A percentile compares a stretch with the other conserved stretches of the same genome.
These are phyloP conservation scores for Trigoniulus corallinus DNA, from an alignment of 1,140 invertebrate genomes.

Conservation along the genomic window DNA sequence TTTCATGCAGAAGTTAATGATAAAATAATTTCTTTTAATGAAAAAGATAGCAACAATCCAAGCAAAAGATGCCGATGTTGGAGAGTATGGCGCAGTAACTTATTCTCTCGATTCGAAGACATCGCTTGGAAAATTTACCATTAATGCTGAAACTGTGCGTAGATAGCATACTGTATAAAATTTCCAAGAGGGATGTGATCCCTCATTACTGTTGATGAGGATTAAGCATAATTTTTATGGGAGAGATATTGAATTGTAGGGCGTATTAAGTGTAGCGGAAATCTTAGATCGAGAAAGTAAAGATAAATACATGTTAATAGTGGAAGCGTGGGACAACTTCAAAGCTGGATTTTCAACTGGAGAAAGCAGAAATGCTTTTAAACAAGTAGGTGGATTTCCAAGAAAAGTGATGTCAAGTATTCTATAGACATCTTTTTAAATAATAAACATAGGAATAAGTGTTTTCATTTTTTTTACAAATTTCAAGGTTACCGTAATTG, in stretches of 20 bases:
- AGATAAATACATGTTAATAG: constrained; percentile 55
- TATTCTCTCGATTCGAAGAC: constrained; percentile 71
- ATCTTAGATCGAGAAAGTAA: constrained; percentile 64
- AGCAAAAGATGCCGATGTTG: constrained; percentile 66
- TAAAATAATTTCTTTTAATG: constrained; percentile 2
- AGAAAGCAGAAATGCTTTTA: constrained; percentile 79
- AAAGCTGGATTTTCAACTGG: constrained; percentile 76
- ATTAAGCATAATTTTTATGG: neutral
- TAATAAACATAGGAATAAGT: too few species aligned
- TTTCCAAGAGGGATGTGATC: neutral
- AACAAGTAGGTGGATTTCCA: constrained; percentile 59
- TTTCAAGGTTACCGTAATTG: constrained; percentile 8
- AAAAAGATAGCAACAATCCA: constrained; percentile 31
- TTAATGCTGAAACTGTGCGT: constrained; percentile 50
- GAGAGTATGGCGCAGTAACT: constrained; percentile 76
- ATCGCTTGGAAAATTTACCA: constrained; percentile 45
- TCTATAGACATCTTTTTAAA: neutral
- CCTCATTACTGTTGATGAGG: neutral
- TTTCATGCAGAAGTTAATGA: neutral
- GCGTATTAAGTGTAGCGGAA: constrained; percentile 58
- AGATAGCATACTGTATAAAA: neutral
- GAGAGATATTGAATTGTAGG: constrained; percentile 30
- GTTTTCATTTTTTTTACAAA: constrained; percentile 4
- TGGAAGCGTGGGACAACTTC: constrained; percentile 90
- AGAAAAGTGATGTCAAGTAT: too few species aligned